Conservation (phyloP, 2,797 vertebrate genomes). For the Simalia tracyae region DNA sequence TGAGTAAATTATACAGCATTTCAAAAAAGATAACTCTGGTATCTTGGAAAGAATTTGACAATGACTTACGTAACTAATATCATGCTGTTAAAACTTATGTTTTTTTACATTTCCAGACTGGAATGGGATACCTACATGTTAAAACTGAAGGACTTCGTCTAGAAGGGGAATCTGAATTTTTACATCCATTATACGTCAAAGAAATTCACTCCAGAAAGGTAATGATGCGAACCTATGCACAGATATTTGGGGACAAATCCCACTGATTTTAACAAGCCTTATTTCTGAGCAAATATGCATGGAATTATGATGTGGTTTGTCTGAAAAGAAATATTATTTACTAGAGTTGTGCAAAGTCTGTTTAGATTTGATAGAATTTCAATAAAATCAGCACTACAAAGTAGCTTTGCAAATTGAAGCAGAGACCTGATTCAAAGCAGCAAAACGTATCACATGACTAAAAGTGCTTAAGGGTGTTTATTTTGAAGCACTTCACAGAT, state of each 20-base stretch:
- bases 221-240: background rate
- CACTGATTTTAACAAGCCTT: background rate
- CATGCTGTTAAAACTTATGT: constrained; percentile 18
- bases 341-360: background rate
- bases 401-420: background rate
- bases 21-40: background rate
- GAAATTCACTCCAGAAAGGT: constrained; percentile 94
- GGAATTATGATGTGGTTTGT: background rate
- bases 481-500: background rate
- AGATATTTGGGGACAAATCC: background rate
- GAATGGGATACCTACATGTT: constrained; percentile 91
- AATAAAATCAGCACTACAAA: background rate
- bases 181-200: constrained; percentile 89
- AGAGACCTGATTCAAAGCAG: background rate
- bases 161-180: constrained; percentile 94
- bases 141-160: constrained; percentile 85
- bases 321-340: background rate
- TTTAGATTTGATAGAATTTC: background rate
- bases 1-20: background rate
- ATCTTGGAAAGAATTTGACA: background rate
- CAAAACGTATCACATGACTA: background rate
- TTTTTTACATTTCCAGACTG: constrained; percentile 76
- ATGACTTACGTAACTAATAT: constrained; percentile 11
- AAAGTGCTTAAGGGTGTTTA: background rate
- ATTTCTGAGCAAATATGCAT: background rate